These are phyloP conservation scores for Yponomeuta cagnagella DNA, from an alignment of 2,888 invertebrate genomes.

Conservation along the genomic window DNA sequence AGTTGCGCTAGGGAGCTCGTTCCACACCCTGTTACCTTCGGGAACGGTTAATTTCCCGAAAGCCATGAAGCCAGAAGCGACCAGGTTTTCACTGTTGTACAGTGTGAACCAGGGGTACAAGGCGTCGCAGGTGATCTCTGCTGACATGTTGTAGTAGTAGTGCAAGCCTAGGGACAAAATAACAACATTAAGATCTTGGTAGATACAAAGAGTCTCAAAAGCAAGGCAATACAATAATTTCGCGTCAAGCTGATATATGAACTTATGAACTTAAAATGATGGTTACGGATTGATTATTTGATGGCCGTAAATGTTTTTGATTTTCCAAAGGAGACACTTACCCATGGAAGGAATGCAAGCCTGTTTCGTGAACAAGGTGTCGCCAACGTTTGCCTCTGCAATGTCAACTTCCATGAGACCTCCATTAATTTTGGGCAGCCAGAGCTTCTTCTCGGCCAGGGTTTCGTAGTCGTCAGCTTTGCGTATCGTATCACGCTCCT, in stretches of 20 bases:
- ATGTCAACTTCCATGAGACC: conserved; percentile 27
- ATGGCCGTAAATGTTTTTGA: no score
- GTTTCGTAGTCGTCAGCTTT: conserved; percentile 20
- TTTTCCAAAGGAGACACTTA: conserved; percentile 24
- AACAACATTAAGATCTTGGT: no score
- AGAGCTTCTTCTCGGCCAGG: conserved; percentile 31
- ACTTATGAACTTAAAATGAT: no score
- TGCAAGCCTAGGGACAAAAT: conserved; percentile 24
- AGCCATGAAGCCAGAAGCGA: conserved; percentile 10
- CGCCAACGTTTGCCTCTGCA: conserved; percentile 19
- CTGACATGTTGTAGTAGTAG: conserved; percentile 28
- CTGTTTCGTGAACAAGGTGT: conserved; percentile 40
- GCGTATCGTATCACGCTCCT: conserved; percentile 25
- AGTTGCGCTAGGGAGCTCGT: background rate
- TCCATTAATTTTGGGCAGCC: conserved; percentile 34
- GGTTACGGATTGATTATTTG: no score
- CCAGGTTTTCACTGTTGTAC: conserved; percentile 5
- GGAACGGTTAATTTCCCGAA: conserved; percentile 5
- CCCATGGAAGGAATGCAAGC: conserved; percentile 57
- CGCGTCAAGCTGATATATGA: no score
- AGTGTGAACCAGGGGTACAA: conserved; percentile 17
- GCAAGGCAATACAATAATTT: no score
- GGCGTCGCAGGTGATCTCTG: conserved; percentile 21
- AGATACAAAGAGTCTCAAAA: no score
- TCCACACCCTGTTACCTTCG: conserved; percentile 6